These are phyloP conservation scores for Drosophila demipolita DNA, from an alignment of 2,888 invertebrate genomes.

Conservation along the genomic window DNA sequence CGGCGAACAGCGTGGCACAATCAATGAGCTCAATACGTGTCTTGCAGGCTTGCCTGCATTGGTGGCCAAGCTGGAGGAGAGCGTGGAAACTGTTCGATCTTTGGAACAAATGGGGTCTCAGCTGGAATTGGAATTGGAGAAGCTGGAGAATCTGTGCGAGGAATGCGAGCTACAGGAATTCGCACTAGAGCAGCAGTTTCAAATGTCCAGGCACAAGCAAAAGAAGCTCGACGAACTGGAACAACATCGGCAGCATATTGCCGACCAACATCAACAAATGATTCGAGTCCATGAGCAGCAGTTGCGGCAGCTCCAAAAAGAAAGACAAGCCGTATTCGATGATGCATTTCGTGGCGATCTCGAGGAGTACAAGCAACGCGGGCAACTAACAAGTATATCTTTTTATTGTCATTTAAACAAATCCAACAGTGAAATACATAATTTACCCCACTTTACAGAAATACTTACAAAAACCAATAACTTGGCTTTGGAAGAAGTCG, in stretches of 20 bases:
- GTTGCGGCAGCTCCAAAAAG: slow-evolving; percentile 87
- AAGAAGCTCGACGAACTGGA: slow-evolving; percentile 87
- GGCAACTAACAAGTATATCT: slow-evolving; percentile 87
- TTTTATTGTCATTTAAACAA: not conserved
- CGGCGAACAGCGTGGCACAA: slow-evolving; percentile 65
- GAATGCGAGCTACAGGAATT: slow-evolving; percentile 88
- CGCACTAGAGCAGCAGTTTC: slow-evolving; percentile 88
- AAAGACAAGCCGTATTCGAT: slow-evolving; percentile 89
- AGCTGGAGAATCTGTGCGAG: slow-evolving; percentile 88
- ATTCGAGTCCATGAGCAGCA: slow-evolving; percentile 86
- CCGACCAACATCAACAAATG: slow-evolving; percentile 87
- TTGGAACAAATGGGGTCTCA: slow-evolving; percentile 86
- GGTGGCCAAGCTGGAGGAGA: slow-evolving; percentile 83
- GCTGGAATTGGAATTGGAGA: slow-evolving; percentile 87
- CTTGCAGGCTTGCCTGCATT: slow-evolving; percentile 82
- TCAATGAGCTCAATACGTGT: slow-evolving; percentile 80
- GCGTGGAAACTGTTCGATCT: slow-evolving; percentile 83
- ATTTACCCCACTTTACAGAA: slow-evolving; percentile 50
- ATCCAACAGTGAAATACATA: not conserved
- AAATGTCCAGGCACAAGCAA: slow-evolving; percentile 88
- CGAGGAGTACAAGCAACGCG: slow-evolving; percentile 88
- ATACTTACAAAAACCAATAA: slow-evolving; percentile 76
- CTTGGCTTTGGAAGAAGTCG: slow-evolving; percentile 88
- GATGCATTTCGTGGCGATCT: slow-evolving; percentile 90
- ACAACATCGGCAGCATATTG: slow-evolving; percentile 86